A percentile compares a stretch with the other conserved stretches of the same genome.
These are phyloP conservation scores for Anseranas semipalmata DNA, from an alignment of 2,113 vertebrate genomes.

Conservation along the genomic window DNA sequence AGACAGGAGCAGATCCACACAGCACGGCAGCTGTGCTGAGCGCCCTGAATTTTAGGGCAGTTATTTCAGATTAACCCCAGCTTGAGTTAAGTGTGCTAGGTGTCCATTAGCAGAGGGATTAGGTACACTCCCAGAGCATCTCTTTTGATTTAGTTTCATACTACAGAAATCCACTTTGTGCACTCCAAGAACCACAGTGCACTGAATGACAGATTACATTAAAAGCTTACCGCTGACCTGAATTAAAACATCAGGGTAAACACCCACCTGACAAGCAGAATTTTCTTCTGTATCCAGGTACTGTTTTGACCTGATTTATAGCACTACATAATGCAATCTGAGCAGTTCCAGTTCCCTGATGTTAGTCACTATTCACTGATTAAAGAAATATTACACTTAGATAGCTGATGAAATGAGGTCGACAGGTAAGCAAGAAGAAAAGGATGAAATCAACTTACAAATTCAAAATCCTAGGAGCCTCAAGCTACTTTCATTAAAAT, in stretches of 20 bases:
- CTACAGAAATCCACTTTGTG: slow-evolving; percentile 2
- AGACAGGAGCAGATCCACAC: background rate
- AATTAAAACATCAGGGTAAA: slow-evolving; percentile 43
- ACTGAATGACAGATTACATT: slow-evolving; percentile 35
- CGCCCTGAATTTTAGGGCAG: background rate
- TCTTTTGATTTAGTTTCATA: background rate
- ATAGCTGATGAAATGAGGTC: slow-evolving; percentile 22
- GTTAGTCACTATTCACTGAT: slow-evolving; percentile 31
- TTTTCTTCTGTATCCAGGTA: background rate
- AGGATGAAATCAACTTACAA: background rate
- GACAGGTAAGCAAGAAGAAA: slow-evolving; percentile 31
- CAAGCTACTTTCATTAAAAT: background rate
- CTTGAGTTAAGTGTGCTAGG: background rate
- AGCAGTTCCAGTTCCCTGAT: background rate
- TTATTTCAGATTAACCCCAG: background rate
- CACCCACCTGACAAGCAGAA: slow-evolving; percentile 37
- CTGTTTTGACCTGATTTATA: slow-evolving; percentile 43
- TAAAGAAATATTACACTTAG: background rate
- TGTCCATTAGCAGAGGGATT: slow-evolving; percentile 27
- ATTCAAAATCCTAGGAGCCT: background rate
- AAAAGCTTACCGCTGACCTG: slow-evolving; percentile 50
- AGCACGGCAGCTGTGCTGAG: background rate
- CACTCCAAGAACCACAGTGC: slow-evolving; percentile 28
- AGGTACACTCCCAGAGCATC: background rate
- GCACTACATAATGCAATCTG: background rate